Evolutionary conservation across 2,113 vertebrate species (phyloP).

Genomic region (Podarcis cretensis): DNA sequence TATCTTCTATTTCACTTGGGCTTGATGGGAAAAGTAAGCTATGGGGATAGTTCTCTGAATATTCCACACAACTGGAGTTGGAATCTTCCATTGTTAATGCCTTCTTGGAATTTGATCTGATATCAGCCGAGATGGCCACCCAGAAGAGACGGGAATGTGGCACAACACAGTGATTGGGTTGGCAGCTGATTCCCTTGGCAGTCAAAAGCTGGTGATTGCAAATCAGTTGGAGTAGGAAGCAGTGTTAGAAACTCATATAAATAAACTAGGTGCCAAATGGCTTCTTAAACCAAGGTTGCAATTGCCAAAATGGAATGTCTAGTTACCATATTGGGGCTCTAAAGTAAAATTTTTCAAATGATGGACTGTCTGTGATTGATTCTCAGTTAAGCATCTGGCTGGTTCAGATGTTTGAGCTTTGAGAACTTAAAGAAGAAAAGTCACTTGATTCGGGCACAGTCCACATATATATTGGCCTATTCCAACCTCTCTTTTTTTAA

Average conservation of each 20-base stretch:
- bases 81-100: neutral
- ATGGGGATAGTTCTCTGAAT: neutral
- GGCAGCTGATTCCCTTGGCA: no score
- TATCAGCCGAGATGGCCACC: neutral
- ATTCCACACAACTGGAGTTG: neutral
- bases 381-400: no score
- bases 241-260: no score
- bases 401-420: no score
- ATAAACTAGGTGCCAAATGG: neutral
- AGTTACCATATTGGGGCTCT: no score
- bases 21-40: neutral
- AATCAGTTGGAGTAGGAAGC: neutral
- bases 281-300: neutral
- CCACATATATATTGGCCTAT: no score
- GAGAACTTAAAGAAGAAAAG: constrained; percentile 6
- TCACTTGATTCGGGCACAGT: neutral
- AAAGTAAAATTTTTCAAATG: no score
- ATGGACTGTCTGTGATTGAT: no score
- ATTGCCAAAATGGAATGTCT: no score
- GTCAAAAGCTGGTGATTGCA: neutral
- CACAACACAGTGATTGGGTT: neutral
- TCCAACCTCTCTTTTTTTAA: no score
- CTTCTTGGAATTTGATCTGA: neutral
- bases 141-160: neutral
- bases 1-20: neutral